A percentile compares a stretch with the other conserved stretches of the same genome.
Conservation (phyloP, 2,113 vertebrate genomes). For the Meriones unguiculatus region DNA sequence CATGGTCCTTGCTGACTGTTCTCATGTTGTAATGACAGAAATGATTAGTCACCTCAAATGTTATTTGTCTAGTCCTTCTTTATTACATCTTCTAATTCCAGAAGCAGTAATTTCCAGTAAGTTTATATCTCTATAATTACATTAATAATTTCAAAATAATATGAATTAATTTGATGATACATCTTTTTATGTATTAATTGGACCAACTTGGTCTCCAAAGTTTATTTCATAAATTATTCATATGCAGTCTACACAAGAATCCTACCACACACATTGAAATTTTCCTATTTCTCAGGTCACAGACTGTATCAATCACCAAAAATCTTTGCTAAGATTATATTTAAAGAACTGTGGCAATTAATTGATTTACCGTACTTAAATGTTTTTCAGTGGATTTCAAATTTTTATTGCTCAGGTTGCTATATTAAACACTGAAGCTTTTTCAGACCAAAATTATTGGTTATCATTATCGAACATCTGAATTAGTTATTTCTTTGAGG, state of each 20-base stretch:
- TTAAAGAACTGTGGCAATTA: background rate
- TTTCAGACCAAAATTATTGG: background rate
- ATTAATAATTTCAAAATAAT: background rate
- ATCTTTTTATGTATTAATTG: background rate
- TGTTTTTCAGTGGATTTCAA: background rate
- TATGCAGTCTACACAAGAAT: background rate
- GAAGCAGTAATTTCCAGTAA: background rate
- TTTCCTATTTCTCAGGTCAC: background rate
- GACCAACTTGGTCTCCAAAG: background rate
- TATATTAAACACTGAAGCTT: background rate
- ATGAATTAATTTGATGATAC: background rate
- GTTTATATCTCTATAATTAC: background rate
- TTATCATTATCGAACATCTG: background rate
- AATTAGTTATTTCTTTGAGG: background rate
- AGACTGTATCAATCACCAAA: background rate
- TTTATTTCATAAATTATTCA: background rate
- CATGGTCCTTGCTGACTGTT: background rate
- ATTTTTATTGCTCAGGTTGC: background rate
- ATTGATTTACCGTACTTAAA: background rate
- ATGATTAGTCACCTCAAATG: background rate
- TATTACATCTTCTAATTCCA: background rate
- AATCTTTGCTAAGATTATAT: background rate
- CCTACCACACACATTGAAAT: background rate
- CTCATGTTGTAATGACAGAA: background rate
- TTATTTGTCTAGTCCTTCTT: background rate